These are phyloP conservation scores for Acronicta alni DNA, from an alignment of 2,888 invertebrate species.

Conservation along the genomic window DNA sequence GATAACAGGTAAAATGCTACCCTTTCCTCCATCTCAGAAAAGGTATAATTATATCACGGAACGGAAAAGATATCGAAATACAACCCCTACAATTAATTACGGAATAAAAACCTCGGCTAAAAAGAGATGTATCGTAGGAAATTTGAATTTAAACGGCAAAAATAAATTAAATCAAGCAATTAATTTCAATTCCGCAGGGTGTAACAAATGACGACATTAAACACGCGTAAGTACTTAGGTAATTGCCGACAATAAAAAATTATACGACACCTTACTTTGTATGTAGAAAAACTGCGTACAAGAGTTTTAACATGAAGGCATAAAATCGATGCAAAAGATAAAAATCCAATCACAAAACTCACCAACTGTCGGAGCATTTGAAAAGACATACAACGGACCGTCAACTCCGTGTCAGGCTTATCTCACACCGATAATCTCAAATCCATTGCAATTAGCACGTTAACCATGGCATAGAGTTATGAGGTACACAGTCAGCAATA, in stretches of 20 bases:
- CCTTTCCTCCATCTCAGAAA: not conserved
- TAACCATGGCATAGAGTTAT: slow-evolving; percentile 84
- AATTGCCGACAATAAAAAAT: slow-evolving; percentile 33
- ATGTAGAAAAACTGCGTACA: slow-evolving; percentile 9
- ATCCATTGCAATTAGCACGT: slow-evolving; percentile 66
- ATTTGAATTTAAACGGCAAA: slow-evolving; percentile 33
- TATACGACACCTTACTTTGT: slow-evolving; percentile 28
- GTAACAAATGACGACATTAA: slow-evolving; percentile 48
- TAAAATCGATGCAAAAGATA: slow-evolving; percentile 29
- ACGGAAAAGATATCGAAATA: slow-evolving; percentile 33
- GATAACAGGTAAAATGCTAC: slow-evolving; percentile 4
- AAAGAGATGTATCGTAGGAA: slow-evolving; percentile 1
- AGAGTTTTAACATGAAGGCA: slow-evolving; percentile 15
- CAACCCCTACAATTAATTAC: slow-evolving; percentile 32
- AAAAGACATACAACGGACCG: slow-evolving; percentile 61
- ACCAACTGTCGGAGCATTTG: slow-evolving; percentile 58
- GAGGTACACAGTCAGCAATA: slow-evolving; percentile 83
- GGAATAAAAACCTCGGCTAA: slow-evolving; percentile 13
- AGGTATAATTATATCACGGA: slow-evolving; percentile 19
- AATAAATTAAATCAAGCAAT: slow-evolving; percentile 41
- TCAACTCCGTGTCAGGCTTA: slow-evolving; percentile 62
- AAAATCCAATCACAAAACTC: slow-evolving; percentile 55
- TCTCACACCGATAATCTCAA: slow-evolving; percentile 70
- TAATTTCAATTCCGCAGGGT: slow-evolving; percentile 48
- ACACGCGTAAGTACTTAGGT: slow-evolving; percentile 44